Conservation (phyloP, 2,888 invertebrate genomes). For the Carcina quercana region DNA sequence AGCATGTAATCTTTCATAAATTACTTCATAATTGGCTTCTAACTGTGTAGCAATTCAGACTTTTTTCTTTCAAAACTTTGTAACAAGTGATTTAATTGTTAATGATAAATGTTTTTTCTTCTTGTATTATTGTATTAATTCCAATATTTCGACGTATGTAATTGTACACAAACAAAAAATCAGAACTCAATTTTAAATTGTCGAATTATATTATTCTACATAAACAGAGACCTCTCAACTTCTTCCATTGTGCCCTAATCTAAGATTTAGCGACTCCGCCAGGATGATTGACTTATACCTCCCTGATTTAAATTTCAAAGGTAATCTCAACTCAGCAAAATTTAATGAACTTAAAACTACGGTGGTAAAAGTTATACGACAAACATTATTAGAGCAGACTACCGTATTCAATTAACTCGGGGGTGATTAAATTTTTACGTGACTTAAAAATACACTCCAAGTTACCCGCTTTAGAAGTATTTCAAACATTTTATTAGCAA, state of each 20-base stretch:
- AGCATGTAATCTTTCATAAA: constrained; percentile 65
- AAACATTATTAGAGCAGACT: constrained; percentile 18
- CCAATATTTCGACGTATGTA: too few relatives aligned
- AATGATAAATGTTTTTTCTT: too few relatives aligned
- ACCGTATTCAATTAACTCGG: constrained; percentile 40
- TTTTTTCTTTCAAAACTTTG: constrained; percentile 15
- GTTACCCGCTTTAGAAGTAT: constrained; percentile 17
- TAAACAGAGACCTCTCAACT: too few relatives aligned
- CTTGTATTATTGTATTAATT: too few relatives aligned
- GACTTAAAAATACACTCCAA: constrained; percentile 32
- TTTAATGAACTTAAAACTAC: constrained; percentile 3
- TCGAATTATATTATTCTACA: too few relatives aligned
- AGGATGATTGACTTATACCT: too few relatives aligned
- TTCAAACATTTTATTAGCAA: constrained; percentile 34
- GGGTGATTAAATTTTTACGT: constrained; percentile 46
- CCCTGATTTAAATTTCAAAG: too few relatives aligned
- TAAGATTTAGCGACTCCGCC: too few relatives aligned
- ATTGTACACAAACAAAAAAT: too few relatives aligned
- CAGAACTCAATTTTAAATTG: too few relatives aligned
- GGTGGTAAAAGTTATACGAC: constrained; percentile 29
- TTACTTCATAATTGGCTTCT: constrained; percentile 60
- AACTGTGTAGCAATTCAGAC: constrained; percentile 30
- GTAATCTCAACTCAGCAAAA: too few relatives aligned
- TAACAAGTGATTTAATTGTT: neutral
- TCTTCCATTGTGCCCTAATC: too few relatives aligned